Evolutionary conservation across 2,113 vertebrate genomes (phyloP).

Genomic region (Peromyscus leucopus): DNA sequence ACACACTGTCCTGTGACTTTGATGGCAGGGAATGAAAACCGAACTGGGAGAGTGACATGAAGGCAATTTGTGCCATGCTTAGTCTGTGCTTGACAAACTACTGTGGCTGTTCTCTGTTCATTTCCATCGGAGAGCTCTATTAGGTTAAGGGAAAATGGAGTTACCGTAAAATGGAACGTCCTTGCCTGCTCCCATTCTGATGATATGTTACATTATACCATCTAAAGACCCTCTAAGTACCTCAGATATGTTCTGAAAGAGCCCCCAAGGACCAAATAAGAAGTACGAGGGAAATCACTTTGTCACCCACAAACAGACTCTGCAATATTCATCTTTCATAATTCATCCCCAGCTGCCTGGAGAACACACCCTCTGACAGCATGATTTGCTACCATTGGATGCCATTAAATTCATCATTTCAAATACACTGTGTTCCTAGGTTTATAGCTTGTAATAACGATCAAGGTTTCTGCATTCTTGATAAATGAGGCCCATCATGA

Average conservation of each 20-base stretch:
- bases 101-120: neutral
- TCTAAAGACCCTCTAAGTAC: neutral
- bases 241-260: slow-evolving; percentile 26
- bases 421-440: slow-evolving; percentile 33
- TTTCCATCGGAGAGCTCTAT: neutral
- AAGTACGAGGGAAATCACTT: neutral
- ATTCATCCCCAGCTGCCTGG: neutral
- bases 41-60: neutral
- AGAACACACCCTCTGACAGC: neutral
- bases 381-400: slow-evolving; percentile 56
- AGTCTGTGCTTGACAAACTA: slow-evolving; percentile 13
- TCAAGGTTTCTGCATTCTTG: neutral
- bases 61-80: neutral
- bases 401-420: neutral
- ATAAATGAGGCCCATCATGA: neutral
- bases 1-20: neutral
- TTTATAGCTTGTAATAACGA: slow-evolving; percentile 59
- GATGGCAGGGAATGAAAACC: neutral
- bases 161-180: slow-evolving; percentile 17
- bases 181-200: neutral
- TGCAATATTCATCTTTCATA: neutral
- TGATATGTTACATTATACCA: neutral
- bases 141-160: slow-evolving; percentile 50
- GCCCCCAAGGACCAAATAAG: neutral
- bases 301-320: neutral